These are phyloP conservation scores for Montipora sp. DNA, from an alignment of 64 coral and sea anemone species.

Conservation along the genomic window DNA sequence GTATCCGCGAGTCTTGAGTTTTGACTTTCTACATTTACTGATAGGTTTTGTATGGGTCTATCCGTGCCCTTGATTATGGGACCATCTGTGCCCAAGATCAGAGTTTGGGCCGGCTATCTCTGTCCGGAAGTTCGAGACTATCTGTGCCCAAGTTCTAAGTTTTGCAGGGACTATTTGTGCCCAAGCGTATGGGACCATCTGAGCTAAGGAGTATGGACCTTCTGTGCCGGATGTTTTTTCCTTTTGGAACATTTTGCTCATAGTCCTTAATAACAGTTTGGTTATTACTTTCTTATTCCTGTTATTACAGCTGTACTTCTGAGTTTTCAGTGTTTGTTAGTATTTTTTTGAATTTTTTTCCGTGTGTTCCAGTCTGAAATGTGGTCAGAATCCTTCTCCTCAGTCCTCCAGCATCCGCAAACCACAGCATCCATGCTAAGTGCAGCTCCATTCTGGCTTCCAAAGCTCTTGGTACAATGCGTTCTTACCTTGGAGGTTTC, in stretches of 20 bases:
- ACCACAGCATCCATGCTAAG: not conserved
- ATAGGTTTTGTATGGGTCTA: no score
- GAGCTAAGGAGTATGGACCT: not conserved
- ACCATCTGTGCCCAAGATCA: no score
- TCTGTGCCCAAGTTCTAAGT: no score
- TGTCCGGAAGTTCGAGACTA: no score
- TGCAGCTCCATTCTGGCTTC: not conserved
- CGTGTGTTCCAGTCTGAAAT: constrained; percentile 11
- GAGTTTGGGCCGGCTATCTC: no score
- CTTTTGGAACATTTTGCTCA: not conserved
- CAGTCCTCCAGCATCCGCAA: not conserved
- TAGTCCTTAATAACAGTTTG: not conserved
- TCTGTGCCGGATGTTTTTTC: not conserved
- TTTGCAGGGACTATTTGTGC: no score
- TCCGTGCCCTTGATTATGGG: no score
- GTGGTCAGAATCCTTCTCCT: constrained; percentile 7
- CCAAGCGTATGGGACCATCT: no score
- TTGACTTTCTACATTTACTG: no score
- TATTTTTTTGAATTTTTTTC: not conserved
- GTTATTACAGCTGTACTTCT: not conserved
- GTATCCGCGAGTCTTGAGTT: no score
- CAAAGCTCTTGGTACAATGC: constrained; percentile 26
- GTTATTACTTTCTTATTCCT: not conserved
- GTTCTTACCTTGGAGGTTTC: constrained; percentile 50
- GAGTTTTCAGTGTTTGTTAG: not conserved